phyloP scores from a whole-genome alignment of 2,888 invertebrate genomes.

The Schizaphis graminum region DNA sequence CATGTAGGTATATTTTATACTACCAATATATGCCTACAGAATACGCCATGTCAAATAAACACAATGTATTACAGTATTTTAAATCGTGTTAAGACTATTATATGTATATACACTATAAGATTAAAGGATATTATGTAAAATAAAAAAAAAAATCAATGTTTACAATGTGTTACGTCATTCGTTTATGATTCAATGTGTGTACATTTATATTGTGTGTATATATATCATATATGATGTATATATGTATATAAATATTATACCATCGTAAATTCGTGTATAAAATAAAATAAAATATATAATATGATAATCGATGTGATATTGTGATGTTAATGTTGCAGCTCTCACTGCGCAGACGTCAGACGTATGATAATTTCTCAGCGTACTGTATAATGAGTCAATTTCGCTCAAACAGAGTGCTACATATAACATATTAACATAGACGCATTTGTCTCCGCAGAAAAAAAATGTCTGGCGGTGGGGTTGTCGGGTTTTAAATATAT shows the following conservation, averaged over 20 bases:
- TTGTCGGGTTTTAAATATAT: not conserved
- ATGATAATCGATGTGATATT: constrained; percentile 5
- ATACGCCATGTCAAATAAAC: not conserved
- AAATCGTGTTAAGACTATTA: not conserved
- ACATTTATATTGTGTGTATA: not conserved
- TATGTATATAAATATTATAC: not conserved
- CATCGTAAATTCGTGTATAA: not conserved
- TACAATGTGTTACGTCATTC: not conserved
- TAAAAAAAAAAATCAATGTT: constrained; percentile 2
- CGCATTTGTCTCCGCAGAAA: not conserved
- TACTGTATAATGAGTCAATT: not conserved
- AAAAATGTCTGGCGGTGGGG: not conserved
- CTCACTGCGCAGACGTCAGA: not conserved
- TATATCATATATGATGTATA: not conserved
- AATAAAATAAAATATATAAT: not conserved
- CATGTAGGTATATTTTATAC: not conserved
- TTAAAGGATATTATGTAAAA: not conserved
- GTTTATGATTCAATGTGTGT: not conserved
- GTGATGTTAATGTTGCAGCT: not conserved
- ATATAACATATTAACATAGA: not conserved
- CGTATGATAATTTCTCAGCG: not conserved
- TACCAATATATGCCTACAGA: not conserved
- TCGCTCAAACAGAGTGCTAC: not conserved
- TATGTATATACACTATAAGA: not conserved
- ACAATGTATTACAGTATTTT: not conserved